These are phyloP conservation scores for Eristalinus aeneus DNA, from an alignment of 2,888 invertebrate genomes.

Conservation along the genomic window DNA sequence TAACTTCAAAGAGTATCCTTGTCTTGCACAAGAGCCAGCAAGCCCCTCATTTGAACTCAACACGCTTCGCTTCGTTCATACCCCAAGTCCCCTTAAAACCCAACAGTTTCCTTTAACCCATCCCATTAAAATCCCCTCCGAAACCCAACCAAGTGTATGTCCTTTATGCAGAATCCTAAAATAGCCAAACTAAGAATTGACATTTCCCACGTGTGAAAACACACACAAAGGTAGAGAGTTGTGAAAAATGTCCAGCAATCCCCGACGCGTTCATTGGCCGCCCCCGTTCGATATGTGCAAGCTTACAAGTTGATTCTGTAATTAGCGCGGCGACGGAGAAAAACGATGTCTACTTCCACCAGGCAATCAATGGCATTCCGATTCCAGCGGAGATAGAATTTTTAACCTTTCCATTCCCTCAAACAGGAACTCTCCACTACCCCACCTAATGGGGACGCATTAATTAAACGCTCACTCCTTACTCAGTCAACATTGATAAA, in stretches of 20 bases:
- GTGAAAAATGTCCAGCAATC: neutral
- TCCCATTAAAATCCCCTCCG: neutral
- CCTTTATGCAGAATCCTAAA: neutral
- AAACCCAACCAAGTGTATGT: neutral
- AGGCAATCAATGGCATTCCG: constrained; percentile 13
- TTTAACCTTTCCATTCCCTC: neutral
- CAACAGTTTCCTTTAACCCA: neutral
- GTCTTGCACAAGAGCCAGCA: neutral
- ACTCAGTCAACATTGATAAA: constrained; percentile 45
- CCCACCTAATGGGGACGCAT: constrained; percentile 36
- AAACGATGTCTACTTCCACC: constrained; percentile 16
- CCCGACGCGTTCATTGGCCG: neutral
- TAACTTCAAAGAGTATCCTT: neutral
- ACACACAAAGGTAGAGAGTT: neutral
- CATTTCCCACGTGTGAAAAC: neutral
- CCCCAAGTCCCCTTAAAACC: neutral
- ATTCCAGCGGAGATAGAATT: neutral
- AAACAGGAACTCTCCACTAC: constrained; percentile 11
- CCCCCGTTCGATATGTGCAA: constrained; percentile 37
- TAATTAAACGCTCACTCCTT: constrained; percentile 41
- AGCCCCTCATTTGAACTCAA: neutral
- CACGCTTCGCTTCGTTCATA: neutral
- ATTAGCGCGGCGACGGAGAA: constrained; percentile 5
- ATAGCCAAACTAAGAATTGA: neutral
- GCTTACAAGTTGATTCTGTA: constrained; percentile 28